Evolutionary conservation across 2,797 vertebrate species (phyloP), one percentile per base, ranked within the genome.

Genomic region (Acanthopagrus latus): DNA sequence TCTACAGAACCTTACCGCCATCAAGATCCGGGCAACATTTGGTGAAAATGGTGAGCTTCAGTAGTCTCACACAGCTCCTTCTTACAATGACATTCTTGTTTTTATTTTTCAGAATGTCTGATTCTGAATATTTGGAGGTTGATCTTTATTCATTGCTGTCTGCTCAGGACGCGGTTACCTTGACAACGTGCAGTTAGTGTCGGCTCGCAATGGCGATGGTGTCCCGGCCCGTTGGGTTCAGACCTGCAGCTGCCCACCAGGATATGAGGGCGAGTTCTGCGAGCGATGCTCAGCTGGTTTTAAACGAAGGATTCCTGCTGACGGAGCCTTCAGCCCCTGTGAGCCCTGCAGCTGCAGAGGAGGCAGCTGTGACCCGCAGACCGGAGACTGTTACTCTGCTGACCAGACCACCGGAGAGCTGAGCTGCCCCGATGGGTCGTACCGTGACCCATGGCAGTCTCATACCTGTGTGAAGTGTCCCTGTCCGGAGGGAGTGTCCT

Each of bases 21-120:
- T 99, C 81, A 93, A 94, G 93, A 98, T 99, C 87, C 93, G 97
- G 62, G 96, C 94, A 11, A 97, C 98, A 0, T 98, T 97, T 10
- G 97, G 97, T 41, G 95, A 97, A 63, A 95, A 95, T n/a, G 97
- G 98, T 99, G 88, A 83, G 90, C 7, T 14, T 21, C 27, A 27
- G 25, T 23, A 7, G 16, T 25, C 55, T 20, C 47, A 25, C 23
- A 9, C 16, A 10, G 43, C 6, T 48, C 3, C 62, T 50, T 6
- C 17, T 29, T n/a, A 16, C 27, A 57, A 20, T 1, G 1, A 29
- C 43, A 44, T 8, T 33, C 6, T 33, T 33, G 33, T 33, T 33
- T 33, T 33, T 33, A 33, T 33, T 33, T n/a, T n/a, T n/a, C n/a
- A n/a, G n/a, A n/a, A n/a, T n/a, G 38, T 38, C 44, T 46, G 44